Evolutionary conservation across 1,140 invertebrate genomes (phyloP), one percentile per base, ranked within the genome.

Genomic region (Triops cancriformis): DNA sequence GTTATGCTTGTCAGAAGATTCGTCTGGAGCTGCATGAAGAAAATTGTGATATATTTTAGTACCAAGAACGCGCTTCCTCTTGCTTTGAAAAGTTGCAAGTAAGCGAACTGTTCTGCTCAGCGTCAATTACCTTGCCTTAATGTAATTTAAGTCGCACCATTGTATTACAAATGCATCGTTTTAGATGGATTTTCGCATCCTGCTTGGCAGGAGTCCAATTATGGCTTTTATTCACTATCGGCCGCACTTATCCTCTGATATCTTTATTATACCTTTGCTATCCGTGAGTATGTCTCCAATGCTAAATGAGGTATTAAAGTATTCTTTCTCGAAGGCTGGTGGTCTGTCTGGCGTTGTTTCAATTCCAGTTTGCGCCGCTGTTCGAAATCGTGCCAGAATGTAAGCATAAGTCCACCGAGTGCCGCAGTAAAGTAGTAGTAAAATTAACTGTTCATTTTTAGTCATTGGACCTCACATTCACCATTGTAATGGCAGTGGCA

Each of bases 201-300:
- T n/a, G 23, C 18, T 64, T 64, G 14, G 51, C 23, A 14, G 51
- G n/a, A 64, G 51, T 79, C 72, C 10, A 79, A n/a, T 28, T 75
- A 1, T 93, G 89, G 86, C 94, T 92, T 83, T 86, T 90, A 0
- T 92, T 92, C 82, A 87, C 89, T 80, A 90, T 94, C 77, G 86
- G 90, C 75, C 85, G 89, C 73, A 90, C 89, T 80, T 89, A 94
- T 85, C 89, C 90, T 37, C 82, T 90, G 9, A 85, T 93, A 72
- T 91, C 92, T 82, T 89, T 93, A 80, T 88, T 94, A 80, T 95
- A 93, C 82, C 86, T 97, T 12, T 91, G 90, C 82, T 95, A 95
- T 87, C 94, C 95, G 94, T 97, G 85, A 82, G 76, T 74, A 73
- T 78, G 75, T 76, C 42, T 74, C 28, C 14, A 64, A 23, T n/a